Percentiles rank a stretch among this genome's conserved stretches.
These are phyloP conservation scores for Kryptopterus vitreolus DNA, from an alignment of 2,797 vertebrate species.

Conservation along the genomic window DNA sequence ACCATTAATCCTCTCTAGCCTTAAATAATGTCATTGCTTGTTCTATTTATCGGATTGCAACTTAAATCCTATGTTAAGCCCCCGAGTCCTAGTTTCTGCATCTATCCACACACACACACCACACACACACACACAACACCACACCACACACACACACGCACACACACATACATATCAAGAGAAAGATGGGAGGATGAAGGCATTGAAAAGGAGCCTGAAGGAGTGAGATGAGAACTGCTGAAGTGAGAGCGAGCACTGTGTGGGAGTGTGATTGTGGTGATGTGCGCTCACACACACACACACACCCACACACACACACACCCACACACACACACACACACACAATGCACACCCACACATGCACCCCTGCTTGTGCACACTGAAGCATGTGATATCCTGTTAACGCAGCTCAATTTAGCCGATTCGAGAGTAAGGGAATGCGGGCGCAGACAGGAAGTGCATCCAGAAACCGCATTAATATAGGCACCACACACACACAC, in stretches of 20 bases:
- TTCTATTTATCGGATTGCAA: background rate
- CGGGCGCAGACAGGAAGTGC: background rate
- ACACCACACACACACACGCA: background rate
- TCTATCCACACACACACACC: background rate
- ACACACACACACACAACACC: background rate
- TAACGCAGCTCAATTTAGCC: constrained; percentile 33
- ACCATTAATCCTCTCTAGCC: background rate
- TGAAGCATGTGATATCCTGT: constrained; percentile 26
- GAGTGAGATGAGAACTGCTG: constrained; percentile 28
- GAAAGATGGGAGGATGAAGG: constrained; percentile 3
- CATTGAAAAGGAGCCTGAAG: background rate
- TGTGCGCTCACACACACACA: background rate
- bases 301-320: constrained; percentile 16
- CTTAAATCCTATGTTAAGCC: background rate
- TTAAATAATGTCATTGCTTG: background rate
- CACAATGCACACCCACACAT: constrained; percentile 21
- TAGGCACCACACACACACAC: background rate
- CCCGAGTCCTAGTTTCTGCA: background rate
- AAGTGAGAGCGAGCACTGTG: constrained; percentile 36
- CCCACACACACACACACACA: constrained; percentile 29
- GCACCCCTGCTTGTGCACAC: constrained; percentile 21
- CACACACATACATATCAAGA: background rate
- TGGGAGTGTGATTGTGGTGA: constrained; percentile 33
- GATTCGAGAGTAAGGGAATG: background rate
- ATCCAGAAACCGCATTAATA: background rate